These are phyloP conservation scores for Chlorops oryzae DNA, from an alignment of 1,140 invertebrate genomes.

Conservation along the genomic window DNA sequence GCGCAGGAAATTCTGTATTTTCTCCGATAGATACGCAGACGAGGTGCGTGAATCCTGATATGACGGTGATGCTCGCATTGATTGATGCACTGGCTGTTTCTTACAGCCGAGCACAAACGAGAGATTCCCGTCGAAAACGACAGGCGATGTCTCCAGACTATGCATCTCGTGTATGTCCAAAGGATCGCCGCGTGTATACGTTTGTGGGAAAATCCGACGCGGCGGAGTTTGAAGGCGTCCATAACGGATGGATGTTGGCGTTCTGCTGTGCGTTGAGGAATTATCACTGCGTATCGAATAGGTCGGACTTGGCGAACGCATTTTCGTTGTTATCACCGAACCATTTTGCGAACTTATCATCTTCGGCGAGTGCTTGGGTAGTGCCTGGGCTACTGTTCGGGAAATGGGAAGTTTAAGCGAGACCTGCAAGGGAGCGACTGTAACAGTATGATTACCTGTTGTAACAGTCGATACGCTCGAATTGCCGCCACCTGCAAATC, in stretches of 20 bases:
- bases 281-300: slow-evolving; percentile 31
- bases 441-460: slow-evolving; percentile 10
- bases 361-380: background rate
- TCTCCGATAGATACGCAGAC: slow-evolving; percentile 64
- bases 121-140: slow-evolving; percentile 73
- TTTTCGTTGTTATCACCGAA: slow-evolving; percentile 14
- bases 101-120: slow-evolving; percentile 69
- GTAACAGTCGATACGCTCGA: slow-evolving; percentile 25
- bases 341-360: background rate
- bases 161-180: slow-evolving; percentile 54
- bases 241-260: slow-evolving; percentile 4
- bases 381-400: too few relatives aligned
- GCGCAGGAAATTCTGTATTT: slow-evolving; percentile 72
- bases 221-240: slow-evolving; percentile 46
- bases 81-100: slow-evolving; percentile 60
- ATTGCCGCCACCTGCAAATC: background rate
- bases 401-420: slow-evolving; percentile 39
- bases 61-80: slow-evolving; percentile 63
- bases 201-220: slow-evolving; percentile 60
- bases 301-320: slow-evolving; percentile 39
- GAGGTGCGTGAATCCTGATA: slow-evolving; percentile 66
- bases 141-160: slow-evolving; percentile 62
- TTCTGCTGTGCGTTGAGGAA: slow-evolving; percentile 16
- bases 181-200: slow-evolving; percentile 48
- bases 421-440: slow-evolving; percentile 28